These are phyloP conservation scores for Auanema freiburgensis DNA, from an alignment of 2,888 invertebrate genomes.

Conservation along the genomic window DNA sequence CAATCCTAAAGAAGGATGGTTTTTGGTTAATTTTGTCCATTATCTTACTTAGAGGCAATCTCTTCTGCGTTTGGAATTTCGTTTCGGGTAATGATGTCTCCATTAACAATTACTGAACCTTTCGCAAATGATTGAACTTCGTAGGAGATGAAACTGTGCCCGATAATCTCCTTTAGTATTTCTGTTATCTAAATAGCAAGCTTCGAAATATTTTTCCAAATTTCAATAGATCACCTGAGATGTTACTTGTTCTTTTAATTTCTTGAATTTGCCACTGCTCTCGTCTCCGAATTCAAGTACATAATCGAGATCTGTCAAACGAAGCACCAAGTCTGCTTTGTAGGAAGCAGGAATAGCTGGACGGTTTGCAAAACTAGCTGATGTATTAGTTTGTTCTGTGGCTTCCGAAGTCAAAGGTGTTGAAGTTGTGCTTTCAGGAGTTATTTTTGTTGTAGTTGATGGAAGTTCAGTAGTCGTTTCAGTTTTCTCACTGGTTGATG, in stretches of 20 bases:
- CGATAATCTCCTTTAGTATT: constrained; percentile 1
- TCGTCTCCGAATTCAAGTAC: constrained; percentile 14
- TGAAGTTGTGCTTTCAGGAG: not conserved
- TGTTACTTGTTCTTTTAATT: constrained; percentile 13
- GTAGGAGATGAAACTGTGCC: constrained; percentile 13
- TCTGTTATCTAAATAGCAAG: not conserved
- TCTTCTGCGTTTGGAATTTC: constrained; percentile 12
- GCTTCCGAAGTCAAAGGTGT: not conserved
- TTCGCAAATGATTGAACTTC: constrained; percentile 14
- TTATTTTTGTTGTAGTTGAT: not conserved
- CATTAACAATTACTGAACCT: constrained; percentile 20
- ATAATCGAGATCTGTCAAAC: constrained; percentile 16
- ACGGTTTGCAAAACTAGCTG: not conserved
- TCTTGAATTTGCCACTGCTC: constrained; percentile 14
- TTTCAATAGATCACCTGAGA: constrained; percentile 12
- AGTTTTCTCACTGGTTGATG: not conserved
- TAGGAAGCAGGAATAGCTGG: no score
- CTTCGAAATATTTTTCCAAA: not conserved
- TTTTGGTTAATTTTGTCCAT: no score
- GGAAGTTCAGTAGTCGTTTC: not conserved
- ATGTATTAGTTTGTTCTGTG: not conserved
- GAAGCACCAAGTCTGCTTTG: not conserved
- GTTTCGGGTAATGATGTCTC: not conserved
- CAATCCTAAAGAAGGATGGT: no score
- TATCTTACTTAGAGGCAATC: constrained; percentile 5